Evolutionary conservation across 2,888 invertebrate species (phyloP).

Genomic region (Melipona beecheii): DNA sequence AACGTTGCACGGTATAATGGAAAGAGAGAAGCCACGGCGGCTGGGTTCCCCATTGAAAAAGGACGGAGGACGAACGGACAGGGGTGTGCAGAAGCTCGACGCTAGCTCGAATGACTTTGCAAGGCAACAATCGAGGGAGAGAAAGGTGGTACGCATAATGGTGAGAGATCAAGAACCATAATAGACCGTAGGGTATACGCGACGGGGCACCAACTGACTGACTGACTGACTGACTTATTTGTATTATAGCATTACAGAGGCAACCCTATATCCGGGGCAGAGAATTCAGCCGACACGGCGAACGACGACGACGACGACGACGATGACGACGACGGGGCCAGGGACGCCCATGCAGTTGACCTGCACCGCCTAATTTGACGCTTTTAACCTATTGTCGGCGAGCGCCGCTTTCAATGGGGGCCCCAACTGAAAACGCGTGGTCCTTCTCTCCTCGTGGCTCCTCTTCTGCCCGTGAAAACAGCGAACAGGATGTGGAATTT

Average conservation of each 20-base stretch:
- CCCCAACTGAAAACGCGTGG: constrained; percentile 50
- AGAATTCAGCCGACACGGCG: constrained; percentile 60
- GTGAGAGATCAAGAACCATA: constrained; percentile 76
- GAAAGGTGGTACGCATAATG: constrained; percentile 73
- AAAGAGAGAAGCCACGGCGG: background rate
- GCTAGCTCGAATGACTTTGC: constrained; percentile 66
- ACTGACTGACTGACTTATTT: constrained; percentile 73
- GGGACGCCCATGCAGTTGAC: constrained; percentile 80
- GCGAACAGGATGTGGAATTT: constrained; percentile 44
- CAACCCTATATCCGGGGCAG: constrained; percentile 69
- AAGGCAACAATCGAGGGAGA: constrained; percentile 54
- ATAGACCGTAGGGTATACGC: constrained; percentile 71
- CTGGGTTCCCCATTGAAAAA: background rate
- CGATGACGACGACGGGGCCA: constrained; percentile 27
- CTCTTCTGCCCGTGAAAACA: constrained; percentile 8
- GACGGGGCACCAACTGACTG: constrained; percentile 57
- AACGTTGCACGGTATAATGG: background rate
- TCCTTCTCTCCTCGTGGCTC: constrained; percentile 14
- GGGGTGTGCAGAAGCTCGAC: constrained; percentile 34
- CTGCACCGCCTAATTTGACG: constrained; percentile 80
- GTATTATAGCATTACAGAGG: constrained; percentile 73
- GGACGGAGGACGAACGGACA: background rate
- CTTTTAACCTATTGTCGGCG: constrained; percentile 68
- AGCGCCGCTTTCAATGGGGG: constrained; percentile 44
- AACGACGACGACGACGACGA: constrained; percentile 43